Evolutionary conservation across 2,113 vertebrate genomes (phyloP), one percentile per base, ranked within the genome.

Genomic region (Salvelinus namaycush): DNA sequence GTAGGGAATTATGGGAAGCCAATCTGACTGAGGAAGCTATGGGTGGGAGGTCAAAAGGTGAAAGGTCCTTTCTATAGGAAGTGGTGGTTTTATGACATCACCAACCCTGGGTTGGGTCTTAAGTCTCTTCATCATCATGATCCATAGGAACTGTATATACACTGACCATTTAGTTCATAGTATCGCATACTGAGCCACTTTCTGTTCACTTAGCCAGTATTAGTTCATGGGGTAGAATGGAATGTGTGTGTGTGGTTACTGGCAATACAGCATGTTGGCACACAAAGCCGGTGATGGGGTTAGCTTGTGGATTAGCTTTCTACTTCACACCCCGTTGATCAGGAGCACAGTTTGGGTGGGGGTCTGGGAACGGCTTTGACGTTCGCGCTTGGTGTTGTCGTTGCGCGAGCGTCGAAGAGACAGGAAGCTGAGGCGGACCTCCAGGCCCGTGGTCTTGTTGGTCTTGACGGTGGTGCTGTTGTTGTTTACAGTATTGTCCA

Each of bases 401-500:
- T 4, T 54, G 51, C 51, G 51, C 5, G 51, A 54, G 14, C 51
- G 16, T 18, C 51, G 51, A 18, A 54, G 51, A 54, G 51, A 54
- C 51, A 54, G 51, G 14, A 54, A 54, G 51, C 51, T 54, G 51
- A 54, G 51, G 16, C 51, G 51, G 51, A 16, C 51, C 16, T 54
- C 51, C 51, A 54, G 16, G 51, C 51, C 51, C 16, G 79, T 54
- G 77, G 77, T 86, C 78, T 86, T 90, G 1, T 87, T 94, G 89
- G 92, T 94, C 84, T 84, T 95, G 39, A 18, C 8, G 29, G 80
- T 49, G 76, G 77, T 86, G 79, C 86, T 90, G 1, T 87, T 94
- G 89, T 92, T 94, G 84, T 84, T 95, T 68, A 72, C 87, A 88
- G 92, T 91, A 90, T 95, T 95, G 75, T 92, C 94, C n/a, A 91